Base-by-base conservation (phyloP, 2,797 vertebrate species). In the Arremon aurantiirostris region DNA sequence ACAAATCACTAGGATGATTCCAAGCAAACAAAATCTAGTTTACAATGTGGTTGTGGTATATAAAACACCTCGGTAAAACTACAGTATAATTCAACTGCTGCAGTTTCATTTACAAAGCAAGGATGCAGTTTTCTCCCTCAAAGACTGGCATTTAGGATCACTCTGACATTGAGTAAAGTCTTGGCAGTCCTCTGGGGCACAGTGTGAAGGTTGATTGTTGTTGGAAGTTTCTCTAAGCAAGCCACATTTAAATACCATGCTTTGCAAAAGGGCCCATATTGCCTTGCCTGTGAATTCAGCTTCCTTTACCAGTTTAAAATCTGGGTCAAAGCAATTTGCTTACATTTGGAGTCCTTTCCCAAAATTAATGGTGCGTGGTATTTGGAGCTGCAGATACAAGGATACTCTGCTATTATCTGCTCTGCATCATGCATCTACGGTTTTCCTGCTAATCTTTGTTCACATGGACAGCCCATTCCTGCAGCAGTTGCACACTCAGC, bases 281-380 rank as follows among this genome's bases (percentile, higher is more conserved):
- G 81, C 90, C 87, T 88, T 68, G 78, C 88, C 80, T 95, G 50
- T 32, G 89, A 93, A 96, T 92, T 79, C 87, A 84, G 85, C 82
- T 89, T 83, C 90, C 78, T 94, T 77, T 79, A 68, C 88, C 64
- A 80, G 87, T 85, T 93, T 84, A 84, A 95, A 94, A 95, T 94
- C 90, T 96, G 73, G 91, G 93, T 94, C 90, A 96, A 59, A 83
- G 94, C 87, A 84, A 96, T 96, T 96, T 96, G 95, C 73, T 94
- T 96, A 94, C 93, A 93, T 93, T 96, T 95, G 71, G 91, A 94
- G 81, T 66, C 68, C 94, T 94, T 90, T 96, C 89, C 90, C 68
- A 89, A 64, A 95, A 93, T 73, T 68, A 94, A 93, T 94, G 80
- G 76, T 44, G 88, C 32, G 9, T 90, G 86, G 77, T 56, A 73